Base-by-base conservation (phyloP, 2,888 invertebrate genomes). In the Mimachlamys varia region DNA sequence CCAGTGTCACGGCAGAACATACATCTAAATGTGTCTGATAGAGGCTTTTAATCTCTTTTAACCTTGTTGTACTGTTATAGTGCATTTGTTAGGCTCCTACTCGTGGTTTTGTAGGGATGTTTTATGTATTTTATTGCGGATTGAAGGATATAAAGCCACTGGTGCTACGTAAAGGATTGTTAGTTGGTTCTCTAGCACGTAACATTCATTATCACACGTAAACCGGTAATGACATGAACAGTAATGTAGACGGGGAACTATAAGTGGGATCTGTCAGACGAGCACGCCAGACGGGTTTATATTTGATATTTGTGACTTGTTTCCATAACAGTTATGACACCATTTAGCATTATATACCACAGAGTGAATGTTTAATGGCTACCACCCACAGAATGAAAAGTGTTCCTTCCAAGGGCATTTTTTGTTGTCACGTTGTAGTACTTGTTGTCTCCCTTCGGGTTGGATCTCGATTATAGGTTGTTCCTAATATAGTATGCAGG, bases 291-390 rank as follows among this genome's bases (percentile, higher is more conserved):
- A 33, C 76, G 3, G 76, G 33, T 19, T 76, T 76, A 22, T 12
- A 76, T 76, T 76, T 27, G 76, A 76, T 13, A 76, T 76, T 76
- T 76, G 76, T 76, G 76, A 76, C 76, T 76, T 12, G 76, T 76
- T 76, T 27, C 76, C 76, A 76, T 76, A 76, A 27, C 22, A 76
- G 27, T 76, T 76, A 76, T 76, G 76, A 76, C 76, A 76, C 13
- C 15, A 27, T 76, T 33, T 33, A 76, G 76, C 12, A 2, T 76
- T 19, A 76, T 76, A 76, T 33, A 76, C 27, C 27, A 76, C 76
- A 76, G 76, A 27, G 27, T 2, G 12, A 12, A 0, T 76, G 27
- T 76, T 76, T 76, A 76, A 76, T 76, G 33, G 27, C 15, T 33
- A 12, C 76, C 76, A 76, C 76, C 33, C 76, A 76, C 27, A n/a